Conservation (phyloP, 2,113 vertebrate genomes). For the Aramus guarauna region DNA sequence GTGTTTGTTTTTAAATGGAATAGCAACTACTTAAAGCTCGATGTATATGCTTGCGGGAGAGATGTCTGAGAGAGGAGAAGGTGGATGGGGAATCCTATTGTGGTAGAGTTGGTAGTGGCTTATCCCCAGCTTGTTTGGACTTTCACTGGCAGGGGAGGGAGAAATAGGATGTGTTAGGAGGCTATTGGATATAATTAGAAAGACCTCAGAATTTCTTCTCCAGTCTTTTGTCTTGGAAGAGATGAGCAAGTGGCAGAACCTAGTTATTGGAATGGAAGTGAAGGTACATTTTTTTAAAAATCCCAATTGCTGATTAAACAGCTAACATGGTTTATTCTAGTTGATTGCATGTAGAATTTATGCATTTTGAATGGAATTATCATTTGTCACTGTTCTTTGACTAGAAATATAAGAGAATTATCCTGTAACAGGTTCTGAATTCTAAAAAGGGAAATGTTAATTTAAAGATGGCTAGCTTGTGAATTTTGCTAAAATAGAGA, state of each 20-base stretch:
- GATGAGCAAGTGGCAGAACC: neutral
- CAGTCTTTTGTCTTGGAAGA: neutral
- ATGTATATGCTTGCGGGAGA: neutral
- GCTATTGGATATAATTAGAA: neutral
- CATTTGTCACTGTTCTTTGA: neutral
- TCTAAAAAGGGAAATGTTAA: neutral
- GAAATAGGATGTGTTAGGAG: neutral
- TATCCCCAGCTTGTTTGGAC: neutral
- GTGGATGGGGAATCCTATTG: neutral
- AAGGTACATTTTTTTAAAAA: neutral
- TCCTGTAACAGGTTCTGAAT: neutral
- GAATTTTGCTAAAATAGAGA: neutral
- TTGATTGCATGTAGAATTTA: neutral
- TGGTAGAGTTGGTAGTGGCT: neutral
- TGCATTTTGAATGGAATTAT: neutral
- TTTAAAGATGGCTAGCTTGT: neutral
- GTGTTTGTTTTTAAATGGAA: neutral
- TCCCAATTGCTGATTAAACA: neutral
- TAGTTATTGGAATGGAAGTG: neutral
- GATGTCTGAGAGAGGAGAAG: neutral
- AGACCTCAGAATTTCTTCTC: neutral
- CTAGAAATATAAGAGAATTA: neutral
- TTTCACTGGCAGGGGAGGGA: fast-evolving
- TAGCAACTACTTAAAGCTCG: neutral
- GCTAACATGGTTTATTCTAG: neutral